These are phyloP conservation scores for Tor tambroides DNA, from an alignment of 2,113 vertebrate species.

Conservation along the genomic window DNA sequence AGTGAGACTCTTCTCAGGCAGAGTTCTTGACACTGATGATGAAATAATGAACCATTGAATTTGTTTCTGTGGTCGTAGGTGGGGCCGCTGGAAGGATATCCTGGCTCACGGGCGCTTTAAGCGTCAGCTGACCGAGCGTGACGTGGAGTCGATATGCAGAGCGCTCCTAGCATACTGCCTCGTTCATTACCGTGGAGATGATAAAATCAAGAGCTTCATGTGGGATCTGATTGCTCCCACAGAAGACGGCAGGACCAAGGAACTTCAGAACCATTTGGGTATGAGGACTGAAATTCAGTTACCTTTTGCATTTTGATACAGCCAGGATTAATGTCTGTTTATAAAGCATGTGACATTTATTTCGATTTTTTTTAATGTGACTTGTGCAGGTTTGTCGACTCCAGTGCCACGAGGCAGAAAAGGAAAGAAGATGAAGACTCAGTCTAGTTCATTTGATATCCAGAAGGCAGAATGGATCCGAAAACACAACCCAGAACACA, in stretches of 20 bases:
- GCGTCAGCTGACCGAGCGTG: constrained; percentile 90
- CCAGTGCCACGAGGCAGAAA: constrained; percentile 96
- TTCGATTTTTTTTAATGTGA: not conserved
- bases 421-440: constrained; percentile 97
- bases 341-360: not conserved
- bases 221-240: constrained; percentile 98
- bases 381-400: constrained; percentile 87
- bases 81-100: constrained; percentile 98
- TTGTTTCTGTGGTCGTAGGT: constrained; percentile 72
- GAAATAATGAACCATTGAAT: not conserved
- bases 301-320: not conserved
- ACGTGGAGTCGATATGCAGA: constrained; percentile 96
- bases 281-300: constrained; percentile 44
- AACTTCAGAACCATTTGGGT: constrained; percentile 96
- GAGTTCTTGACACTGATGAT: not conserved
- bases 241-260: constrained; percentile 91
- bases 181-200: constrained; percentile 95
- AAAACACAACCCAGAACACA: constrained; percentile 97
- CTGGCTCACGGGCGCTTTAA: constrained; percentile 96
- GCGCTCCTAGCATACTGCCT: constrained; percentile 93
- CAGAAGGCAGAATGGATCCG: constrained; percentile 98
- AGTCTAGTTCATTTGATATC: constrained; percentile 95
- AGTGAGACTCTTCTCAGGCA: not conserved
- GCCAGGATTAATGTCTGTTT: not conserved
- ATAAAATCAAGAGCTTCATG: constrained; percentile 99